These are phyloP conservation scores for Drosophila paramelanica DNA, from an alignment of 2,888 invertebrate species.

Conservation along the genomic window DNA sequence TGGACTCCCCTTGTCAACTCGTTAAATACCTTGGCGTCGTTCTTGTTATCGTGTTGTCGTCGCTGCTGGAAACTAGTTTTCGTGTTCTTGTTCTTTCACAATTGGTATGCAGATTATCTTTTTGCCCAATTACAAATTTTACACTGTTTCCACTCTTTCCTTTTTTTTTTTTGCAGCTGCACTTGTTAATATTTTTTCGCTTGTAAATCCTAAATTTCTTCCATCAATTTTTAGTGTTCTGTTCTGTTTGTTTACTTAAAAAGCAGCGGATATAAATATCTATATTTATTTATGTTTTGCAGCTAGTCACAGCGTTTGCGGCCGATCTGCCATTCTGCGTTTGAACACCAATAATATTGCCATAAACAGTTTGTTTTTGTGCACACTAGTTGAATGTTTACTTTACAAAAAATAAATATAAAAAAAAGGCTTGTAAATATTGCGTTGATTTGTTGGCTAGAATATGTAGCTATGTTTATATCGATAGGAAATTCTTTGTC, in stretches of 20 bases:
- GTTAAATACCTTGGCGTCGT: slow-evolving; percentile 75
- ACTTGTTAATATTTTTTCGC: slow-evolving; percentile 25
- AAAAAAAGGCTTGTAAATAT: slow-evolving; percentile 45
- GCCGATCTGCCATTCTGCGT: slow-evolving; percentile 6
- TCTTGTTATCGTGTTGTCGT: slow-evolving; percentile 64
- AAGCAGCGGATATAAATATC: slow-evolving; percentile 42
- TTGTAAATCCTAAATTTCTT: slow-evolving; percentile 2
- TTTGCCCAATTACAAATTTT: slow-evolving; percentile 50
- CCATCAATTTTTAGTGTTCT: slow-evolving; percentile 1
- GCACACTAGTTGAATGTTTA: slow-evolving; percentile 33
- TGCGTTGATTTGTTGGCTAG: slow-evolving; percentile 38
- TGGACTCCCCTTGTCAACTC: slow-evolving; percentile 61
- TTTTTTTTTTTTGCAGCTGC: slow-evolving; percentile 9
- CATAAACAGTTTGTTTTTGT: slow-evolving; percentile 3
- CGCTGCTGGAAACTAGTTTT: slow-evolving; percentile 55
- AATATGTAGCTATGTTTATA: slow-evolving; percentile 26
- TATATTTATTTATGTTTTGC: slow-evolving; percentile 21
- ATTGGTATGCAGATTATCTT: slow-evolving; percentile 67
- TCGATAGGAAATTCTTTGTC: slow-evolving; percentile 20
- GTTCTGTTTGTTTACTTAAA: slow-evolving; percentile 44
- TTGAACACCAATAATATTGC: neutral
- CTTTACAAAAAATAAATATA: slow-evolving; percentile 1
- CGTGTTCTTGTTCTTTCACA: slow-evolving; percentile 61
- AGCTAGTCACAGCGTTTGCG: slow-evolving; percentile 13
- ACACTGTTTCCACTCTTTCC: slow-evolving; percentile 19